Evolutionary conservation across 2,888 invertebrate species (phyloP).

Genomic region (Molanna angustata): DNA sequence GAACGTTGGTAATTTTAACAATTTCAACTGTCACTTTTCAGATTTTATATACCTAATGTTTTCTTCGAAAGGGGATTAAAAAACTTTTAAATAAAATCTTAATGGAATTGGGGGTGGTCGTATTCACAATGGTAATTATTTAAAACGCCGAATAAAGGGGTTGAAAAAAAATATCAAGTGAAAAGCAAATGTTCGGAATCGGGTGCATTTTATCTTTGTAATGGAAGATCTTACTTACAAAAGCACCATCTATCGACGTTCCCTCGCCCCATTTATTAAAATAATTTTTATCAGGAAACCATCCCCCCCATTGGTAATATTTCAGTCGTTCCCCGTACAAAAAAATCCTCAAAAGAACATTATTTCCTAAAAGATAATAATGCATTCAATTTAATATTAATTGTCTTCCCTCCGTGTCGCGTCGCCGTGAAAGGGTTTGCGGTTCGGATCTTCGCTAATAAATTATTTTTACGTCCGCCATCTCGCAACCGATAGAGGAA

Average conservation of each 20-base stretch:
- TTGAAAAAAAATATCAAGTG: no score
- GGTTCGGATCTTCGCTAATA: constrained; percentile 28
- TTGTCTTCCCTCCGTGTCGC: constrained; percentile 15
- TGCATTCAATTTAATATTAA: constrained; percentile 29
- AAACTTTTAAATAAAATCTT: no score
- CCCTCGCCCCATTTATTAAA: background rate
- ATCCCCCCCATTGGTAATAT: constrained; percentile 1
- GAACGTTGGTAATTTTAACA: no score
- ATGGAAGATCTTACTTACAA: no score
- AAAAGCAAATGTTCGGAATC: no score
- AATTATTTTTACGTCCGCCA: constrained; percentile 29
- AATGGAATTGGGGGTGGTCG: no score
- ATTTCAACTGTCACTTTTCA: no score
- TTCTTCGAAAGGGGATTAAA: no score
- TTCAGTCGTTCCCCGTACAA: background rate
- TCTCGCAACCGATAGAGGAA: constrained; percentile 26
- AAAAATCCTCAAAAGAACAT: constrained; percentile 23
- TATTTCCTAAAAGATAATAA: constrained; percentile 26
- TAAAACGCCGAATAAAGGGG: no score
- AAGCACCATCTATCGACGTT: no score
- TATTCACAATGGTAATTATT: no score
- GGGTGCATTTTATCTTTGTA: background rate
- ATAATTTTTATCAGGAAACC: background rate
- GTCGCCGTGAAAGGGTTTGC: constrained; percentile 20
- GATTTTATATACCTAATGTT: no score